These are phyloP conservation scores for Pachypeltis micranthus DNA, from an alignment of 1,140 invertebrate species.

Conservation along the genomic window DNA sequence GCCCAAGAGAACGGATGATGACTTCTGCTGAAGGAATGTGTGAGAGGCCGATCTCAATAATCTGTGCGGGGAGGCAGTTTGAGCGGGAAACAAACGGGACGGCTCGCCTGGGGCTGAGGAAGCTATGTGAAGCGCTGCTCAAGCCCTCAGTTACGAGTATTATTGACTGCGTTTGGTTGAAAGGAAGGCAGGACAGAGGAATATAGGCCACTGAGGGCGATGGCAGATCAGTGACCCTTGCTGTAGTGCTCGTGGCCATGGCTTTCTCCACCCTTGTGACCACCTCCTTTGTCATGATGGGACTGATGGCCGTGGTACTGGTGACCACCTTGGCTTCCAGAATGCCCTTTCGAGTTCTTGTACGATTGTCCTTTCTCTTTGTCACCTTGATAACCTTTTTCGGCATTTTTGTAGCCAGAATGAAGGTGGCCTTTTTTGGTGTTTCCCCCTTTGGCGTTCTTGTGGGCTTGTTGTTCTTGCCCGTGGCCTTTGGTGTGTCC, in stretches of 20 bases:
- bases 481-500: conserved; percentile 42
- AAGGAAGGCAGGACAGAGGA: too few species aligned
- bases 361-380: conserved; percentile 27
- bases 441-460: conserved; percentile 25
- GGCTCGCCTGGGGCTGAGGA: too few species aligned
- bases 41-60: too few species aligned
- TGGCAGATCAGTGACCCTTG: not conserved
- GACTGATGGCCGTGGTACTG: conserved; percentile 23
- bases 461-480: conserved; percentile 26
- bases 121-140: too few species aligned
- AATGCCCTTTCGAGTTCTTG: conserved; percentile 26
- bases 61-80: too few species aligned
- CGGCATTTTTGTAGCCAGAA: conserved; percentile 25
- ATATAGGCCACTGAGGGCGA: not conserved
- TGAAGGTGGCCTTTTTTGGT: conserved; percentile 27
- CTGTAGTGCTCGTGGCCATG: conserved; percentile 24
- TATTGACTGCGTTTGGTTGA: too few species aligned
- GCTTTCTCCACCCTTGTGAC: conserved; percentile 26
- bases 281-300: conserved; percentile 25
- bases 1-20: too few species aligned
- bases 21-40: too few species aligned
- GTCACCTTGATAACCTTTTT: conserved; percentile 20
- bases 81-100: too few species aligned
- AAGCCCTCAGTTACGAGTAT: too few species aligned
- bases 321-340: conserved; percentile 23